Evolutionary conservation across 2,888 invertebrate genomes (phyloP), one percentile per base, ranked within the genome.

Genomic region (Imbricaverruca yamaguchii): DNA sequence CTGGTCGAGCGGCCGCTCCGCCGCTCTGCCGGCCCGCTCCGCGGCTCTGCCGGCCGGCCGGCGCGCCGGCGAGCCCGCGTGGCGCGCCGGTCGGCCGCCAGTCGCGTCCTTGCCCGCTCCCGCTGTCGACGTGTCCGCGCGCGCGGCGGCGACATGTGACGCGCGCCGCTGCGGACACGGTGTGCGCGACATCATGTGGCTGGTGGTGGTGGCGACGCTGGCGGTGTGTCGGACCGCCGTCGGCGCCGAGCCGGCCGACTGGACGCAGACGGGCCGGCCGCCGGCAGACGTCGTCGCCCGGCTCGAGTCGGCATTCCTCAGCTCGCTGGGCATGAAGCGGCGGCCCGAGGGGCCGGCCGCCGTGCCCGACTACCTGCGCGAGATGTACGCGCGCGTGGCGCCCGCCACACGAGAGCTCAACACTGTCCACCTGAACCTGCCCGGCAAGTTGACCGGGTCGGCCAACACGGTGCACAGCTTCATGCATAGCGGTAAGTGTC

Each of bases 361-460:
- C 81, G 90, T 96, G 86, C 96, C 96, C 83, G 91, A 92, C 86
- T 93, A 93, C 85, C 91, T 96, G 91, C 90, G 92, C 87, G 90
- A 93, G 86, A 89, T 96, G 83, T 96, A 96, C 89, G 88, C 90
- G 83, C 89, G 89, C 13, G 79, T 79, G 23, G 56, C 79, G 85
- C 92, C 92, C 84, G 91, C 90, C 87, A 91, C 90, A 85, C 90
- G 89, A 86, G 91, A 89, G 85, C 90, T 90, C 84, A 91, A 91
- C 85, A 91, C 91, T 83, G 89, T 91, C 80, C 89, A 90, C 85
- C 90, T 93, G 85, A 91, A 91, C 87, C 92, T 90, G 85, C 91
- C 91, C 82, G 92, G 92, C 84, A 88, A 91, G 85, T 89, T 91
- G 86, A 91, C 93, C 84, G 91, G 92, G 86, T 65, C 81, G 23